These are phyloP conservation scores for Villa cingulata DNA, from an alignment of 2,888 invertebrate genomes.

Conservation along the genomic window DNA sequence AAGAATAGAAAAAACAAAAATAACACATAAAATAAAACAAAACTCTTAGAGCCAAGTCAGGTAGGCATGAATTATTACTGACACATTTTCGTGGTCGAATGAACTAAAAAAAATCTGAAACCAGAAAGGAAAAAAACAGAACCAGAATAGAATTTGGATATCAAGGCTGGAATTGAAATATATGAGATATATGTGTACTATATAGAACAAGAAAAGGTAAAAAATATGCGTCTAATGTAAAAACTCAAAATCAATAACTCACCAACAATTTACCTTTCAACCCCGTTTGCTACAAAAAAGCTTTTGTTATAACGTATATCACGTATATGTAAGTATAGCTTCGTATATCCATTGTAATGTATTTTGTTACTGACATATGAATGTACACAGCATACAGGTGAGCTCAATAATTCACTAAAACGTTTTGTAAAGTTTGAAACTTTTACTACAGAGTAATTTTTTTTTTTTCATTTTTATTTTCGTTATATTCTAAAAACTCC, in stretches of 20 bases:
- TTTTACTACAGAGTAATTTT: neutral
- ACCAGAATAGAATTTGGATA: constrained; percentile 5
- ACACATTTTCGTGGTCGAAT: constrained; percentile 7
- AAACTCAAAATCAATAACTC: constrained; percentile 8
- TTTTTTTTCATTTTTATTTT: too few relatives aligned
- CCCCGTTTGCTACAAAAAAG: constrained; percentile 1
- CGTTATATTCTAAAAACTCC: too few relatives aligned
- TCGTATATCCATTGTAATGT: too few relatives aligned
- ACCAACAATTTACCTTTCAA: neutral
- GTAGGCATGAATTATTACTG: constrained; percentile 10
- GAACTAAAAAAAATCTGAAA: constrained; percentile 4
- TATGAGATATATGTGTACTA: neutral
- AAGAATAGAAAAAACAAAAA: neutral
- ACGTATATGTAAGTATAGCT: too few relatives aligned
- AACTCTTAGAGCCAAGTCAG: constrained; percentile 6
- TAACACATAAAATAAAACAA: neutral
- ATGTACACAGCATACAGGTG: neutral
- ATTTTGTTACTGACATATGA: too few relatives aligned
- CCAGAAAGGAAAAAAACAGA: too few relatives aligned
- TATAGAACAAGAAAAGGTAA: neutral
- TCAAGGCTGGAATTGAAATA: constrained; percentile 1
- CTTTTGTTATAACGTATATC: neutral
- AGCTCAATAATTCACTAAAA: constrained; percentile 6
- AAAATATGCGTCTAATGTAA: neutral
- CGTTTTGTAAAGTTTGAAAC: constrained; percentile 8